phyloP scores from a whole-genome alignment of 2,888 invertebrate genomes.

The Ctena decussata region DNA sequence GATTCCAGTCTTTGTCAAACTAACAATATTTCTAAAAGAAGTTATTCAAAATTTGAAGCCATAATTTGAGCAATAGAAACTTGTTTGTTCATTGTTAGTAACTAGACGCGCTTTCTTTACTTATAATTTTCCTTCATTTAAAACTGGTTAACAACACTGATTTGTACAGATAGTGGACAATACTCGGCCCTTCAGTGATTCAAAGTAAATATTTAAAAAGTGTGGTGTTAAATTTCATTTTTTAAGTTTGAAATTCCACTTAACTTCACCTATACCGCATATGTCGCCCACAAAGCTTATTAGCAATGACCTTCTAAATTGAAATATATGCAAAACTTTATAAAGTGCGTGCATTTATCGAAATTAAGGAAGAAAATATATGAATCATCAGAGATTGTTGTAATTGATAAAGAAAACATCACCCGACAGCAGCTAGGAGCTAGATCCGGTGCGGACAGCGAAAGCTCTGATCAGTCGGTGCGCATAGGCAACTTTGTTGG shows the following conservation, averaged over 20 bases:
- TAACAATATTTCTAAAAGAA: background rate
- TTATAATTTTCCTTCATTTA: background rate
- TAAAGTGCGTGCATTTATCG: too few relatives aligned
- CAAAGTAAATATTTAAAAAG: background rate
- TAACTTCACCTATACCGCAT: too few relatives aligned
- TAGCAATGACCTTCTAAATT: too few relatives aligned
- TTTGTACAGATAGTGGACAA: background rate
- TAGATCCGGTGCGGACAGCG: too few relatives aligned
- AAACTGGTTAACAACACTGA: conserved; percentile 8
- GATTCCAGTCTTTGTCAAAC: background rate
- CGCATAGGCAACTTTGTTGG: too few relatives aligned
- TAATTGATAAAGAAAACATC: too few relatives aligned
- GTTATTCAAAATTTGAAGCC: background rate
- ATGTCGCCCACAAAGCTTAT: too few relatives aligned
- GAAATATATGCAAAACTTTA: too few relatives aligned
- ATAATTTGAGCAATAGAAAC: background rate
- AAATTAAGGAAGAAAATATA: too few relatives aligned
- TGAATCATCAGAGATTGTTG: too few relatives aligned
- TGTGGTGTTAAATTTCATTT: background rate
- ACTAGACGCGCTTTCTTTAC: background rate
- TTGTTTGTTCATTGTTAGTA: background rate
- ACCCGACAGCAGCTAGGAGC: too few relatives aligned
- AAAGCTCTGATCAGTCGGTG: too few relatives aligned
- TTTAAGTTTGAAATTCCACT: background rate
- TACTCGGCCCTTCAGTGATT: background rate